Percentiles rank a stretch among this genome's conserved stretches.
These are phyloP conservation scores for Epinephelus awoara DNA, from an alignment of 2,797 vertebrate genomes.

Conservation along the genomic window DNA sequence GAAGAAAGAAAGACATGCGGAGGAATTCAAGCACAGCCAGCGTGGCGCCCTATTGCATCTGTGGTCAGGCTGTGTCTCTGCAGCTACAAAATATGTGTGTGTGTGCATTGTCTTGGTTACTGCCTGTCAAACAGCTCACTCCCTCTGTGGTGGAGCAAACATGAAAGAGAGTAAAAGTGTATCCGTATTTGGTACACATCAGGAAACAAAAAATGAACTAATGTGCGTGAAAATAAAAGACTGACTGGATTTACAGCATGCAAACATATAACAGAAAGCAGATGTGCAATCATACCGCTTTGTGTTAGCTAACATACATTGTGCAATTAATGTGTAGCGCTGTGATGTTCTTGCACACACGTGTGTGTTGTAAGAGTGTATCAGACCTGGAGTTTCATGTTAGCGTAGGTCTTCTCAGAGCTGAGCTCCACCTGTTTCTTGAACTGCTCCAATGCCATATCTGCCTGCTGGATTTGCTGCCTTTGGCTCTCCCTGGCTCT, in stretches of 20 bases:
- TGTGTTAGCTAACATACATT: not conserved
- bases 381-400: constrained; percentile 95
- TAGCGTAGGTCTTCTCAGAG: constrained; percentile 92
- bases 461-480: constrained; percentile 93
- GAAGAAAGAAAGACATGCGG: constrained; percentile 21
- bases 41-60: constrained; percentile 60
- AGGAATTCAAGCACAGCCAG: constrained; percentile 55
- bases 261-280: constrained; percentile 14
- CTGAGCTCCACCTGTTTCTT: constrained; percentile 95
- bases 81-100: constrained; percentile 18
- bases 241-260: constrained; percentile 5
- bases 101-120: constrained; percentile 54
- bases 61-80: constrained; percentile 63
- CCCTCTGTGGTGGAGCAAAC: constrained; percentile 27
- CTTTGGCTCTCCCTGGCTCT: constrained; percentile 90
- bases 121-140: constrained; percentile 44
- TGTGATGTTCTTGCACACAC: not conserved
- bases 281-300: not conserved
- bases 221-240: constrained; percentile 17
- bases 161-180: constrained; percentile 22
- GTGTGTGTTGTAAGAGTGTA: not conserved
- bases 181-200: constrained; percentile 9
- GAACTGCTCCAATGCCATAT: constrained; percentile 93
- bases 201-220: constrained; percentile 24
- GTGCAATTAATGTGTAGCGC: not conserved